Evolutionary conservation across 2,113 vertebrate species (phyloP).

Genomic region (Sphyrna mokarran): DNA sequence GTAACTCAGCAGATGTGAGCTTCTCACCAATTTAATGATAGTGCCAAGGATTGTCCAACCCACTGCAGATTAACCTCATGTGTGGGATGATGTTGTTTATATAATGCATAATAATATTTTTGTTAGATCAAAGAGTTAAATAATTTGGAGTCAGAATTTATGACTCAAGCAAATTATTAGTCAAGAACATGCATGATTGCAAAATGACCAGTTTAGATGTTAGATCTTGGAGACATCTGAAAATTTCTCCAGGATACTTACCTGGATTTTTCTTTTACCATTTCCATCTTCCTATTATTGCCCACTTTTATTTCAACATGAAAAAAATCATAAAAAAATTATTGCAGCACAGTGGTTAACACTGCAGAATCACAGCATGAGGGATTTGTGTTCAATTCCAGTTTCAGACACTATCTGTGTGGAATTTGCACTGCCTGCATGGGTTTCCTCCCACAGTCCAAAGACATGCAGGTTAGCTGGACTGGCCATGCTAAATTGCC

Average conservation of each 20-base stretch:
- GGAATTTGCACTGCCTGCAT: no score
- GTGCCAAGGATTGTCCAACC: not conserved
- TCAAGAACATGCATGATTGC: not conserved
- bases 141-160: not conserved
- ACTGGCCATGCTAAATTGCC: no score
- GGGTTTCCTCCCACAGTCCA: no score
- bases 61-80: not conserved
- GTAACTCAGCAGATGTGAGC: not conserved
- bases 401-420: no score
- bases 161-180: not conserved
- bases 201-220: not conserved
- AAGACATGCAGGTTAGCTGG: no score
- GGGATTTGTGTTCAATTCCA: no score
- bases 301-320: not conserved
- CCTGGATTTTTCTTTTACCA: not conserved
- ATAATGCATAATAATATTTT: not conserved
- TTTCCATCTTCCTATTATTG: not conserved
- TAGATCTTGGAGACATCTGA: not conserved
- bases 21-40: not conserved
- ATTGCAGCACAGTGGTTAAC: no score
- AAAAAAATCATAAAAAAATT: not conserved
- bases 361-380: no score
- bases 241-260: not conserved
- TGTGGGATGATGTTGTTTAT: not conserved
- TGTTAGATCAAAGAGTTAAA: not conserved